Percentiles rank a stretch among this genome's conserved stretches.
These are phyloP conservation scores for Lycaon pictus DNA, from an alignment of 2,113 vertebrate species.

Conservation along the genomic window DNA sequence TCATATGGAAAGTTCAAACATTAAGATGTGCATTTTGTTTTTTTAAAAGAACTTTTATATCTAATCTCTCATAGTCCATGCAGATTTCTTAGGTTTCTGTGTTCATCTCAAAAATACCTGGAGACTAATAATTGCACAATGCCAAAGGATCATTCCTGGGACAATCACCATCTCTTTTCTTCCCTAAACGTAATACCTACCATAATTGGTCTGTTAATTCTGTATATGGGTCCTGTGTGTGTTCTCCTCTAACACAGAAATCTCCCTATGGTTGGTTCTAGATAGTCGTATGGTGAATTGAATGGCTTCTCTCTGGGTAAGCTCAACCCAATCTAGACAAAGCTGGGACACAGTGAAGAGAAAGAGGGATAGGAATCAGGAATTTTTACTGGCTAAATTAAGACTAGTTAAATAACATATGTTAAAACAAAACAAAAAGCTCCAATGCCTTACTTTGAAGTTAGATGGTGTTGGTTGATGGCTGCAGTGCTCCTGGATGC, in stretches of 20 bases:
- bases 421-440: not conserved
- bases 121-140: not conserved
- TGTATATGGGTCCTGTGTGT: not conserved
- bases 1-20: not conserved
- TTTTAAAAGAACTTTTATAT: not conserved
- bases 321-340: not conserved
- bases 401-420: conserved; percentile 15
- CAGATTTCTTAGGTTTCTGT: not conserved
- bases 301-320: not conserved
- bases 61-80: not conserved
- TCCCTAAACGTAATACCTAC: not conserved
- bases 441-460: not conserved
- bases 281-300: not conserved
- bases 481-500: not conserved
- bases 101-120: conserved; percentile 3
- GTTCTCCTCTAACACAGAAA: not conserved
- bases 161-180: not conserved
- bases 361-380: not conserved
- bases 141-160: not conserved
- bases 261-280: not conserved
- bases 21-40: not conserved
- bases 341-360: not conserved
- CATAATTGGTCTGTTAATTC: not conserved
- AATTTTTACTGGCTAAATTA: conserved; percentile 49
- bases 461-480: conserved; percentile 14